Evolutionary conservation across 2,888 invertebrate genomes (phyloP), one percentile per base, ranked within the genome.

Genomic region (Phymatocera aterrima): DNA sequence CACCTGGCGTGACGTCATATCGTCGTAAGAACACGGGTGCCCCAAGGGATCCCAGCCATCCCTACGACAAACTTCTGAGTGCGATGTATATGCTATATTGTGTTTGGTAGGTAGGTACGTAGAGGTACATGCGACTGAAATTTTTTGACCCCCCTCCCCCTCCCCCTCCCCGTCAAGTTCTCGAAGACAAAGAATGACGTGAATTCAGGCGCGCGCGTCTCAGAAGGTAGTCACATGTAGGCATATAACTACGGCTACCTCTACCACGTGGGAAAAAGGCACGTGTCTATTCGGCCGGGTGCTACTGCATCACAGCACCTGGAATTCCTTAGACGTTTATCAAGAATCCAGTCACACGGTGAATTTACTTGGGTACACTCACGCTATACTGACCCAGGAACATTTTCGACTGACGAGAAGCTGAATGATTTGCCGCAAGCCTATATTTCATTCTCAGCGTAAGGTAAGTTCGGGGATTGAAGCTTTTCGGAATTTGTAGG

Each of bases 261-360:
- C n/a, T 40, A 82, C 85, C 86, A 88, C 89, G 87, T 89, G 90
- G 87, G 89, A 89, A 89, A 85, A 82, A 81, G 87, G 89, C 89
- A 89, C 89, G 89, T 82, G 85, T 83, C 83, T 78, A 21, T 51
- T 28, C 28, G 82, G 83, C 82, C 82, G 83, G 83, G 70, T 78
- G 78, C 8, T 6, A 57, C 37, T 1, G 37, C 57, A 40, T 24
- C 28, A 28, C 57, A 54, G 78, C 88, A 88, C 86, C 88, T 87
- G 87, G 86, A 85, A 82, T 84, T 84, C 82, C 82, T 82, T 79
- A 79, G 80, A 77, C 80, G 83, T 83, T 81, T 84, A 79, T 82
- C 79, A 82, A 83, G 60, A 43, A 40, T 2, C 18, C 10, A 37
- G 75, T 75, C 75, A 40, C 75, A 60, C 75, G 40, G 24, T 60